These are phyloP conservation scores for Thalassarche chlororhynchos DNA, from an alignment of 2,113 vertebrate species.

Conservation along the genomic window DNA sequence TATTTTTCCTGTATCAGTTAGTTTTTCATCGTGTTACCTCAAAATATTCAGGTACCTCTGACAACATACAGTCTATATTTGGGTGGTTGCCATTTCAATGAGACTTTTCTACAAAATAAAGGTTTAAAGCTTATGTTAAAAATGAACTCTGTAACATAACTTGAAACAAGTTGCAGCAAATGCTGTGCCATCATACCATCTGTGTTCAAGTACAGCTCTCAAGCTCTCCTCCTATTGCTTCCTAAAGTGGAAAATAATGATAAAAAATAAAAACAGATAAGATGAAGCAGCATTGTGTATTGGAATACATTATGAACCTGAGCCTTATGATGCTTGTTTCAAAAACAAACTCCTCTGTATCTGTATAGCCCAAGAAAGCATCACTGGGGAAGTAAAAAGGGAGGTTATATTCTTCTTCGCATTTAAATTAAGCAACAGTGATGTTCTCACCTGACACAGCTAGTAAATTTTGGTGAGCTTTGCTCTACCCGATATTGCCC, in stretches of 20 bases:
- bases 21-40: neutral
- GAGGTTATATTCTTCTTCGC: neutral
- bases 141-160: slow-evolving; percentile 61
- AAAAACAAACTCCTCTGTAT: neutral
- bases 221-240: slow-evolving; percentile 50
- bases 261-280: slow-evolving; percentile 55
- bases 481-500: neutral
- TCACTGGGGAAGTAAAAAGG: neutral
- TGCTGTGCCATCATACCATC: slow-evolving; percentile 59
- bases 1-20: neutral
- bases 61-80: slow-evolving; percentile 10
- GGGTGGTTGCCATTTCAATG: slow-evolving; percentile 53
- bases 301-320: neutral
- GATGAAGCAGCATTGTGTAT: slow-evolving; percentile 5
- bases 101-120: slow-evolving; percentile 56
- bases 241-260: slow-evolving; percentile 58
- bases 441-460: slow-evolving; percentile 8
- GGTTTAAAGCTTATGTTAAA: slow-evolving; percentile 62
- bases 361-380: neutral
- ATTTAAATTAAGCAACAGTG: neutral
- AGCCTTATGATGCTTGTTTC: neutral
- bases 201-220: slow-evolving; percentile 54
- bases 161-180: slow-evolving; percentile 58
- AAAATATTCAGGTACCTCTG: slow-evolving; percentile 13
- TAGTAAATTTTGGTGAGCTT: neutral